phyloP scores from a whole-genome alignment of 1,140 invertebrate genomes.

The Macrosteles quadrilineatus region DNA sequence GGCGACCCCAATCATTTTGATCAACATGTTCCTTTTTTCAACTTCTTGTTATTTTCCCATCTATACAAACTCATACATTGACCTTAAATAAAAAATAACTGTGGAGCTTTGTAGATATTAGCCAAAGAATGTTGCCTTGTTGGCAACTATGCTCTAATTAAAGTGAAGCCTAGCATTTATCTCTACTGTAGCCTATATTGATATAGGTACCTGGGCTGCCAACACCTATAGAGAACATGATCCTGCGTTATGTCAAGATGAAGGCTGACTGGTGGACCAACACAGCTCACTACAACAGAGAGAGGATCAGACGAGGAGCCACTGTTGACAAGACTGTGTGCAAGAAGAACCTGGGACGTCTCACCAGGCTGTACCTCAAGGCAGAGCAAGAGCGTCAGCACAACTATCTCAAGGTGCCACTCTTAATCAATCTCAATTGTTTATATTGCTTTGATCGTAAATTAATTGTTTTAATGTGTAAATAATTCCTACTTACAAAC shows the following conservation, averaged over 20 bases:
- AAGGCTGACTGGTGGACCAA: slow-evolving; percentile 99
- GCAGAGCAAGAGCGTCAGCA: slow-evolving; percentile 99
- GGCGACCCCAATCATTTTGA: too few relatives aligned
- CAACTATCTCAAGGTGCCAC: slow-evolving; percentile 90
- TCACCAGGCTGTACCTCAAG: slow-evolving; percentile 96
- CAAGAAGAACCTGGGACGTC: slow-evolving; percentile 97
- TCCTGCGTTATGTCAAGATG: slow-evolving; percentile 98
- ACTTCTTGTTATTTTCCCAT: not conserved
- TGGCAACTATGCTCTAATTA: too few relatives aligned
- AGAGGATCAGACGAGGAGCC: slow-evolving; percentile 89
- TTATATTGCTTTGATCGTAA: not conserved
- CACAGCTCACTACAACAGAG: slow-evolving; percentile 99
- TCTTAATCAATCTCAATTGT: too few relatives aligned
- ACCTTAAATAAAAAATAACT: not conserved
- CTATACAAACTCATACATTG: not conserved
- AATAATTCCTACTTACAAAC: not conserved
- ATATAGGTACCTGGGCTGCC: slow-evolving; percentile 91
- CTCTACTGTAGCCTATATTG: too few relatives aligned
- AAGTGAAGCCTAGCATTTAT: too few relatives aligned
- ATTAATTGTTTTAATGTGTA: not conserved
- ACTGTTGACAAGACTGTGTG: slow-evolving; percentile 99
- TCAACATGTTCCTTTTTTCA: too few relatives aligned
- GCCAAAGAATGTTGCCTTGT: too few relatives aligned
- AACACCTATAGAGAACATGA: slow-evolving; percentile 99
- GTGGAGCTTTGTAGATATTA: too few relatives aligned